Evolutionary conservation across 1,140 invertebrate genomes (phyloP).

Genomic region (Thaumetopoea pityocampa): DNA sequence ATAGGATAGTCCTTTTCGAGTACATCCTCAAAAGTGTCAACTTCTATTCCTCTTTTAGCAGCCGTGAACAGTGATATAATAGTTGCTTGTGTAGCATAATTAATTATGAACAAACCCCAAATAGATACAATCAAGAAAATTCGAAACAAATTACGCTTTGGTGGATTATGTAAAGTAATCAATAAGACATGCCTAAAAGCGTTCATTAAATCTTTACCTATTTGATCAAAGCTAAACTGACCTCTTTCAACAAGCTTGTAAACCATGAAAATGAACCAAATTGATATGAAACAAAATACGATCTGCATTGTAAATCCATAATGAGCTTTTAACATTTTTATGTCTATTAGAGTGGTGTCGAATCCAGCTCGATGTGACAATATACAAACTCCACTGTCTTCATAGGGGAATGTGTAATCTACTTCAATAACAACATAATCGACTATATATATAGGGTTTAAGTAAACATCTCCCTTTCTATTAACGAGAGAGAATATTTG

Average conservation of each 20-base stretch:
- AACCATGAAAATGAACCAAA: conserved; percentile 52
- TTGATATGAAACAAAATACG: conserved; percentile 42
- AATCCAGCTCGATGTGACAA: conserved; percentile 47
- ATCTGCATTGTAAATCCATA: conserved; percentile 29
- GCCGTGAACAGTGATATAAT: conserved; percentile 67
- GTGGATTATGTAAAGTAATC: conserved; percentile 45
- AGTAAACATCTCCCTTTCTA: conserved; percentile 49
- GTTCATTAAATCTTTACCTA: conserved; percentile 57
- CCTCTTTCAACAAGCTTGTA: conserved; percentile 40
- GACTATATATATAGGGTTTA: conserved; percentile 57
- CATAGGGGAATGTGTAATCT: conserved; percentile 47
- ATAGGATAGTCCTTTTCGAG: conserved; percentile 53
- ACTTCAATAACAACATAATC: conserved; percentile 50
- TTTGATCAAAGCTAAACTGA: conserved; percentile 40
- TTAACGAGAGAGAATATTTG: conserved; percentile 46
- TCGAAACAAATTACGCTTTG: conserved; percentile 40
- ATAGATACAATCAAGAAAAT: conserved; percentile 47
- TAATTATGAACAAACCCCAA: conserved; percentile 62
- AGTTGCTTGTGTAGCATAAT: conserved; percentile 58
- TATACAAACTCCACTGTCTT: conserved; percentile 61
- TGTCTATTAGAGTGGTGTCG: conserved; percentile 51
- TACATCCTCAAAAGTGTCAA: conserved; percentile 65
- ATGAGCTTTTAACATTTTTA: conserved; percentile 38
- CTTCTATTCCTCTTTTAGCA: conserved; percentile 54
- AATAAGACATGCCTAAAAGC: conserved; percentile 44